Evolutionary conservation across 1,140 invertebrate species (phyloP).

Genomic region (Neodiprion virginianus): DNA sequence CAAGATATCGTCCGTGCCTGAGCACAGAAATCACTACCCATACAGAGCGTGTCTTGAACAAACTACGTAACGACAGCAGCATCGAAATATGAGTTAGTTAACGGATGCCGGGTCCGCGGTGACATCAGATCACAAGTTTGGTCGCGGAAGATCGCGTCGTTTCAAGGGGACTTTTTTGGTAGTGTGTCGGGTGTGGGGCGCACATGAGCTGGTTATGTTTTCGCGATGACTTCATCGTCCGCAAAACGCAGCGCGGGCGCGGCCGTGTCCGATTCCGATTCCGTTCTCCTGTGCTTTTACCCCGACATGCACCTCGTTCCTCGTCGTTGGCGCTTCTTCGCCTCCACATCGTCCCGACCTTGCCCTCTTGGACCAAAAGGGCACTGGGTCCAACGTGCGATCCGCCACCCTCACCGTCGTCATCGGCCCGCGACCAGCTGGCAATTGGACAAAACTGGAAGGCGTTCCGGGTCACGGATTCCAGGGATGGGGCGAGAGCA

Average conservation of each 20-base stretch:
- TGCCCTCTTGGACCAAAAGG: background rate
- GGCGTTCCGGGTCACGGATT: background rate
- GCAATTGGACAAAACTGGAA: slow-evolving; percentile 5
- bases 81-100: no score
- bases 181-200: background rate
- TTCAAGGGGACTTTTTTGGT: background rate
- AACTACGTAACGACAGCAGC: no score
- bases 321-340: background rate
- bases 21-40: no score
- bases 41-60: no score
- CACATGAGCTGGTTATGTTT: background rate
- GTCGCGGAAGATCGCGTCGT: background rate
- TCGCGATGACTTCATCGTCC: background rate
- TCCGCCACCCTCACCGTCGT: background rate
- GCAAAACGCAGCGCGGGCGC: background rate
- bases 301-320: no score
- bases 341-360: background rate
- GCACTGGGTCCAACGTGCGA: background rate
- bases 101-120: background rate
- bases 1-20: background rate
- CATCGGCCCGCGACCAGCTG: background rate
- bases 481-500: background rate
- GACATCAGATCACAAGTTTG: background rate
- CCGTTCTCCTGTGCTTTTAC: no score
- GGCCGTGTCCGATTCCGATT: background rate